phyloP scores from a whole-genome alignment of 2,888 invertebrate species.

The Euspilapteryx auroguttella region DNA sequence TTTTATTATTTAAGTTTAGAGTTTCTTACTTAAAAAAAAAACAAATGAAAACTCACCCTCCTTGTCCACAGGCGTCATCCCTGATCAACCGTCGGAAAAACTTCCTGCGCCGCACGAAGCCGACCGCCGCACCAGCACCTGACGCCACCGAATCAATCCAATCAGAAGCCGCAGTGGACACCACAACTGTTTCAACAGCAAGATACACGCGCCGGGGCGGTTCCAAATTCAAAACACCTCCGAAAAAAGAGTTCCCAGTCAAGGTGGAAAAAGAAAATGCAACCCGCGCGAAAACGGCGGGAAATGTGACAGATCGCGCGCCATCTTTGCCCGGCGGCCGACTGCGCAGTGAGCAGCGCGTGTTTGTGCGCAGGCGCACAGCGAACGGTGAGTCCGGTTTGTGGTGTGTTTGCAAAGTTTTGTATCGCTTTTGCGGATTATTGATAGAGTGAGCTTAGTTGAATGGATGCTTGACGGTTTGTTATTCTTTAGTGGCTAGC shows the following conservation, averaged over 20 bases:
- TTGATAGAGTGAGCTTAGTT: too few species aligned
- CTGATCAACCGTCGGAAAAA: constrained; percentile 21
- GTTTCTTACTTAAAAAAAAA: not conserved
- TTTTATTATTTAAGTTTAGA: too few species aligned
- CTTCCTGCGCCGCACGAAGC: constrained; percentile 44
- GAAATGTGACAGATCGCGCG: constrained; percentile 17
- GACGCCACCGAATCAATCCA: constrained; percentile 1
- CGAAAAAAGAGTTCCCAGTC: too few species aligned
- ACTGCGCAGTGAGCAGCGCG: constrained; percentile 38
- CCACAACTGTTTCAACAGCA: constrained; percentile 15
- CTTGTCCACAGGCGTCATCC: constrained; percentile 24
- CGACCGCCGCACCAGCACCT: constrained; percentile 34
- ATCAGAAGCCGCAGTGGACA: too few species aligned
- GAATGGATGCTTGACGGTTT: too few species aligned
- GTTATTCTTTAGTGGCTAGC: too few species aligned
- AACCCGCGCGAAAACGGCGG: too few species aligned
- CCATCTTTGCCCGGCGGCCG: constrained; percentile 27
- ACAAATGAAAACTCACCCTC: constrained; percentile 14
- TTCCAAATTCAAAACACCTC: constrained; percentile 21
- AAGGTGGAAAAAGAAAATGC: too few species aligned
- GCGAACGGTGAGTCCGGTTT: constrained; percentile 49
- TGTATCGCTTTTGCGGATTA: too few species aligned
- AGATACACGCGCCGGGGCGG: constrained; percentile 23
- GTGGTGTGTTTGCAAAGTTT: too few species aligned
- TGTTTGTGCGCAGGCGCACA: constrained; percentile 36